Conservation (phyloP, 1,140 invertebrate species). For the Campoletis sonorensis region DNA sequence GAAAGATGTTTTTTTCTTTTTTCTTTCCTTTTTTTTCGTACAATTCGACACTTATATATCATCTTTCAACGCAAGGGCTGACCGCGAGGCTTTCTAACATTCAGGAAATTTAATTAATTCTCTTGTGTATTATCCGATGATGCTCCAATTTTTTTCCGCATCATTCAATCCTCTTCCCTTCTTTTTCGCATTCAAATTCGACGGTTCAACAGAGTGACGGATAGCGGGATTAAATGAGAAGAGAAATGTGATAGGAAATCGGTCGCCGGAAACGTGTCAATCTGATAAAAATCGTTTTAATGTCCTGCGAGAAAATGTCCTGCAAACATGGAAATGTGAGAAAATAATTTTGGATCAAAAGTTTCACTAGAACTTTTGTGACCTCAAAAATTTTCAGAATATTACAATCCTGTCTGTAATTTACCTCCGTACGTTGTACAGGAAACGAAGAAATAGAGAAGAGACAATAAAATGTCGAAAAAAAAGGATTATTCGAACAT, state of each 20-base stretch:
- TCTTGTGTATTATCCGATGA: not conserved
- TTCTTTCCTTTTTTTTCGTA: not conserved
- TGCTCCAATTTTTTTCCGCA: not conserved
- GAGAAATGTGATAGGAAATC: not conserved
- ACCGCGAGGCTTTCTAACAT: not conserved
- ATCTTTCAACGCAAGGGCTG: not conserved
- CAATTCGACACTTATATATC: not conserved
- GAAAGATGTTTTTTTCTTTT: too few relatives aligned
- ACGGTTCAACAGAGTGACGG: not conserved
- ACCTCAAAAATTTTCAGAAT: too few relatives aligned
- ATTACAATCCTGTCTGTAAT: too few relatives aligned
- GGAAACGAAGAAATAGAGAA: too few relatives aligned
- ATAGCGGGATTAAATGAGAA: not conserved
- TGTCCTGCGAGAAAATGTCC: too few relatives aligned
- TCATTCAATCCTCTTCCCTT: not conserved
- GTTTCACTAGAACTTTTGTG: too few relatives aligned
- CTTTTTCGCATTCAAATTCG: conserved; percentile 24
- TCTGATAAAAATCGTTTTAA: not conserved
- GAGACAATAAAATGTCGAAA: too few relatives aligned
- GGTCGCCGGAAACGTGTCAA: conserved; percentile 26
- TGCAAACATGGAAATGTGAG: not conserved
- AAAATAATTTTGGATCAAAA: not conserved
- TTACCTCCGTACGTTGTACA: too few relatives aligned
- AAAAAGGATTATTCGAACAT: too few relatives aligned
- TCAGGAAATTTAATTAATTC: conserved; percentile 22